Base-by-base conservation (phyloP, 2,797 vertebrate genomes). In the Dryobates pubescens region DNA sequence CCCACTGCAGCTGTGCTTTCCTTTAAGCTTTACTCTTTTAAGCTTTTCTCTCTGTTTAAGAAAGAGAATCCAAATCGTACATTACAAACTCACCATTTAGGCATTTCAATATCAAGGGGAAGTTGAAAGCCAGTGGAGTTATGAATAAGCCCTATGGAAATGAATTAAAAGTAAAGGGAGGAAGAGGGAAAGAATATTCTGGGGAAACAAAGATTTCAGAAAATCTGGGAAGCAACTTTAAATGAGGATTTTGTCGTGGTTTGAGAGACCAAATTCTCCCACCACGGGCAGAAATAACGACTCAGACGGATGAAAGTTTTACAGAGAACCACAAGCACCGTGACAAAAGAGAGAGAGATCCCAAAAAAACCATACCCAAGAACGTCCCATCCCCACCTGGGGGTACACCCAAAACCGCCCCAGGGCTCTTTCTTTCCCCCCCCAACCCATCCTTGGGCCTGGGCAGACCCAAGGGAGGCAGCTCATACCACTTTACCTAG, bases 21-120 rank as follows among this genome's bases (percentile, higher is more conserved):
- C 95, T 97, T 97, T 95, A 97, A 96, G 95, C 94, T 96, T 97
- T 97, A 95, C 88, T 97, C 96, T 97, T 96, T 97, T 97, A 96
- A 97, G 96, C 94, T 96, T 97, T 97, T 94, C 88, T 97, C 95
- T 97, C 92, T 86, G 90, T 95, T 97, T 97, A 96, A 97, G 96
- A 94, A 95, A 96, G 73, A 90, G 96, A 97, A 96, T 97, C 97
- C 97, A 97, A 98, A 96, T 97, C 95, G 95, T 96, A 83, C 94
- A 95, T 96, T 96, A 95, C 94, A 95, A 94, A 94, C 93, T 96
- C 95, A 96, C 92, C 97, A 96, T 98, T 97, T 97, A 97, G 96
- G 86, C 86, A 93, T 97, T 97, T 97, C 95, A 98, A 96, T 97
- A 95, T 93, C 96, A 96, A 95, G 95, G 83, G 90, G 95, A 97